phyloP scores from a whole-genome alignment of 2,888 invertebrate species.

The Tiliacea citrago region DNA sequence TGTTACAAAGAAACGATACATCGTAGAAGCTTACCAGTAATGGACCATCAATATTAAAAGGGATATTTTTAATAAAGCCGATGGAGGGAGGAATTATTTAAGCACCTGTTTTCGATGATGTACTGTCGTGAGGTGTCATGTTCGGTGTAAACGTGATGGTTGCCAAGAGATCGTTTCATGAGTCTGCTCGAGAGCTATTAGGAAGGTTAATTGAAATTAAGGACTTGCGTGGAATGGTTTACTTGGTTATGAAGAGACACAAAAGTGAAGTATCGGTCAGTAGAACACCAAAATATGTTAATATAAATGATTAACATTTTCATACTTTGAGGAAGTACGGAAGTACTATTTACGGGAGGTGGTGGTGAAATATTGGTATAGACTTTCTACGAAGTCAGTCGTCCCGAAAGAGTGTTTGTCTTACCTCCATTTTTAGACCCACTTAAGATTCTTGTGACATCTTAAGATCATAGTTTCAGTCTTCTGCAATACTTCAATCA shows the following conservation, averaged over 20 bases:
- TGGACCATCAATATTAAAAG: conserved; percentile 86
- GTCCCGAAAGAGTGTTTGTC: background rate
- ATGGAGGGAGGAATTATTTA: conserved; percentile 59
- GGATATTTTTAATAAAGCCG: conserved; percentile 74
- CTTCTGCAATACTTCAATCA: conserved; percentile 1
- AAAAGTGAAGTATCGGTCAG: background rate
- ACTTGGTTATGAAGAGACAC: background rate
- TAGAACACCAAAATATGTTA: background rate
- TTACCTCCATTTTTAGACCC: background rate
- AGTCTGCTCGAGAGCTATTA: conserved; percentile 15
- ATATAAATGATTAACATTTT: background rate
- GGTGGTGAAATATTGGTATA: background rate
- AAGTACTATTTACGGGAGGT: background rate
- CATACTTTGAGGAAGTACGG: background rate
- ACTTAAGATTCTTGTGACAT: background rate
- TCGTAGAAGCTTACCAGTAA: conserved; percentile 82
- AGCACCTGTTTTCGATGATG: conserved; percentile 58
- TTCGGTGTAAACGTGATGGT: conserved; percentile 37
- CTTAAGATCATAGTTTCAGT: background rate
- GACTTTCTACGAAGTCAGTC: background rate
- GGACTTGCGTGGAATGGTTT: background rate
- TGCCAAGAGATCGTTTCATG: conserved; percentile 46
- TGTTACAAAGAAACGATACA: conserved; percentile 86
- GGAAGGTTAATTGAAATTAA: conserved; percentile 35
- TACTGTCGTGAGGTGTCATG: conserved; percentile 52